Percentiles rank a stretch among this genome's conserved stretches.
phyloP scores from a whole-genome alignment of 2,888 invertebrate genomes.

The Molanna angustata region DNA sequence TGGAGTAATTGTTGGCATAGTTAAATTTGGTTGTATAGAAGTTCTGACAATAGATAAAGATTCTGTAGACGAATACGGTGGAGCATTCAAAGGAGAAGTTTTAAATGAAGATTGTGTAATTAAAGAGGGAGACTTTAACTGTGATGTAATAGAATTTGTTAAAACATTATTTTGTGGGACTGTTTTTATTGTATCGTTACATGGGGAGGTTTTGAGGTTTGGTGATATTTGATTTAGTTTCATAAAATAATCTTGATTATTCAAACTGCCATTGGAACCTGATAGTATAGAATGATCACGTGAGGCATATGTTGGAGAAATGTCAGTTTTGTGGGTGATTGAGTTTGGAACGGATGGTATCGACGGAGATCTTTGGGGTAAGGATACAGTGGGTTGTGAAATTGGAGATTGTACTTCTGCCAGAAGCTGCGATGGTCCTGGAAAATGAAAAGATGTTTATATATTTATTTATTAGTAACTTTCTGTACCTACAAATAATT shows the following conservation, averaged over 20 bases:
- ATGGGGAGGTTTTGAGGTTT: slow-evolving; percentile 1
- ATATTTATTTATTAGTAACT: too few species aligned
- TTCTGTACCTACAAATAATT: too few species aligned
- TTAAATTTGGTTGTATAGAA: slow-evolving; percentile 29
- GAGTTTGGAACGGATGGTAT: not conserved
- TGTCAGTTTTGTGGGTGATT: slow-evolving; percentile 1
- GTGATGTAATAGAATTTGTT: not conserved
- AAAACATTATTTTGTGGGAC: too few species aligned
- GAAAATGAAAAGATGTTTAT: slow-evolving; percentile 38
- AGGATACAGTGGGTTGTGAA: slow-evolving; percentile 1
- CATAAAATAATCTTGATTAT: slow-evolving; percentile 1
- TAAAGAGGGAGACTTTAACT: slow-evolving; percentile 18
- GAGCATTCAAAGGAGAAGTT: slow-evolving; percentile 42
- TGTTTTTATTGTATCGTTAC: too few species aligned
- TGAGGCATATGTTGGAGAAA: not conserved
- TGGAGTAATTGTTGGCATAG: slow-evolving; percentile 22
- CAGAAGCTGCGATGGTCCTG: slow-evolving; percentile 52
- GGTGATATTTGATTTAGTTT: slow-evolving; percentile 4
- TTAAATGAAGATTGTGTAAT: slow-evolving; percentile 13
- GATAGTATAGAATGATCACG: slow-evolving; percentile 1
- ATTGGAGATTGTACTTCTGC: slow-evolving; percentile 40
- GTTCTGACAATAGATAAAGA: slow-evolving; percentile 46
- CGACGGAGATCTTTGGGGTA: slow-evolving; percentile 1
- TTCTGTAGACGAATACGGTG: slow-evolving; percentile 42
- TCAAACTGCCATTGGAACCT: slow-evolving; percentile 6